A percentile compares a stretch with the other conserved stretches of the same genome.
These are phyloP conservation scores for Microcaecilia unicolor DNA, from an alignment of 2,797 vertebrate genomes.

Conservation along the genomic window DNA sequence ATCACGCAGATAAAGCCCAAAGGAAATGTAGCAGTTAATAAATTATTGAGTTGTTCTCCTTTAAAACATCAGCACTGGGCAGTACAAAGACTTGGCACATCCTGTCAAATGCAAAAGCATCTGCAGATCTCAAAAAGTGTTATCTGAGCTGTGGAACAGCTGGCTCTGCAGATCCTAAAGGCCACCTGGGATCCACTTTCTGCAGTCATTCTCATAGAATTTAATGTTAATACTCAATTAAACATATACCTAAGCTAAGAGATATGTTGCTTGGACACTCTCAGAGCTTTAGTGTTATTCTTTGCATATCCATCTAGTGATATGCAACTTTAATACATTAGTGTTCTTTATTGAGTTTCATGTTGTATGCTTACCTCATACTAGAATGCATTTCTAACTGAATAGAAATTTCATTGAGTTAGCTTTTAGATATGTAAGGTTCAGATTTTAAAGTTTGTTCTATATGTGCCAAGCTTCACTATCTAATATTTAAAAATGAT, in stretches of 20 bases:
- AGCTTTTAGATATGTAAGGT: background rate
- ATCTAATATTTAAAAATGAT: slow-evolving; percentile 27
- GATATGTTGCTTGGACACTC: slow-evolving; percentile 16
- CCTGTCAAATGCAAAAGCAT: slow-evolving; percentile 39
- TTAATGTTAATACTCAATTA: slow-evolving; percentile 40
- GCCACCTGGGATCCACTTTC: slow-evolving; percentile 46
- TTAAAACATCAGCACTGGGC: slow-evolving; percentile 31
- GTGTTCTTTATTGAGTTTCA: background rate
- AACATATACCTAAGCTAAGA: slow-evolving; percentile 38
- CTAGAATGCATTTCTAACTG: background rate
- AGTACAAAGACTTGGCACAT: slow-evolving; percentile 34
- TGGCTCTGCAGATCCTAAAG: slow-evolving; percentile 36
- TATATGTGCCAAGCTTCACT: slow-evolving; percentile 10
- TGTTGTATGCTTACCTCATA: slow-evolving; percentile 13
- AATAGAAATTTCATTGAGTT: slow-evolving; percentile 5
- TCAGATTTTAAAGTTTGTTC: slow-evolving; percentile 17
- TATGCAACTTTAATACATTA: slow-evolving; percentile 10
- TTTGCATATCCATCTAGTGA: slow-evolving; percentile 18
- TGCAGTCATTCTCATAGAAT: slow-evolving; percentile 24
- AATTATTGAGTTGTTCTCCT: slow-evolving; percentile 43
- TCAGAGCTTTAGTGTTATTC: slow-evolving; percentile 21
- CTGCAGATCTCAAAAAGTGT: slow-evolving; percentile 40
- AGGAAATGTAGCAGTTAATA: slow-evolving; percentile 45
- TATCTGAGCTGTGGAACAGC: slow-evolving; percentile 39
- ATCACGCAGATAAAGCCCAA: slow-evolving; percentile 38